Evolutionary conservation across 23 tunicate genomes (phyloP), one percentile per base, ranked within the genome.

Genomic region (Ciona savignyi): DNA sequence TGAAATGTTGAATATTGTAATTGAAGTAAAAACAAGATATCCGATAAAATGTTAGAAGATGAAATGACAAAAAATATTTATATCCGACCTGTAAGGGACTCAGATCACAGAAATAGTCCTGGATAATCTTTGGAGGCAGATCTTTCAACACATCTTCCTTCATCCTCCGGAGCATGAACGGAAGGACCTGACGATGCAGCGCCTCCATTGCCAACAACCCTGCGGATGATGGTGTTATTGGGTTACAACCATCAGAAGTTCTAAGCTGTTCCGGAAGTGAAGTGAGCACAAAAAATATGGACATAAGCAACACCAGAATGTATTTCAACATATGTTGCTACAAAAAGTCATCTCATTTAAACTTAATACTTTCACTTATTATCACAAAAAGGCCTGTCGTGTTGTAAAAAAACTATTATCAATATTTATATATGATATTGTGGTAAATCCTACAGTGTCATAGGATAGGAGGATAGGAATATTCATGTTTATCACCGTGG

Each of bases 81-180:
- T 26, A 4, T 6, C 26, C 25, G 35, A 85, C 93, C 75, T 93
- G 98, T 19, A 93, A 63, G 2, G 98, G 83, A 62, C 94, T 86
- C 32, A 93, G 85, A 60, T 86, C 81, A 63, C 98, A 93, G 70
- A 86, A 93, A 66, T 85, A 93, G 63, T 93, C 98, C 72, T 93
- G 98, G 0, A 93, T 82, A 2, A 86, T 93, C 65, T 93, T 93
- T 23, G 98, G 98, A 32, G 98, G 98, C 1, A 93, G 88, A 74
- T 93, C 98, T 81, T 93, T 76, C 0, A 93, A 70, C 56, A 93
- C 98, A 81, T 93, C 98, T 42, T 86, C 88, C 73, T 93, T 93
- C 88, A 85, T 81, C 78, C 98, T 77, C 27, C 98, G 65, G 20
- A 93, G 67, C 98, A 93, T 93, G 77, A 93, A 93, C 0, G 98